A percentile compares a stretch with the other conserved stretches of the same genome.
Evolutionary conservation across 2,888 invertebrate genomes (phyloP).

Genomic region (Eulithis prunata): DNA sequence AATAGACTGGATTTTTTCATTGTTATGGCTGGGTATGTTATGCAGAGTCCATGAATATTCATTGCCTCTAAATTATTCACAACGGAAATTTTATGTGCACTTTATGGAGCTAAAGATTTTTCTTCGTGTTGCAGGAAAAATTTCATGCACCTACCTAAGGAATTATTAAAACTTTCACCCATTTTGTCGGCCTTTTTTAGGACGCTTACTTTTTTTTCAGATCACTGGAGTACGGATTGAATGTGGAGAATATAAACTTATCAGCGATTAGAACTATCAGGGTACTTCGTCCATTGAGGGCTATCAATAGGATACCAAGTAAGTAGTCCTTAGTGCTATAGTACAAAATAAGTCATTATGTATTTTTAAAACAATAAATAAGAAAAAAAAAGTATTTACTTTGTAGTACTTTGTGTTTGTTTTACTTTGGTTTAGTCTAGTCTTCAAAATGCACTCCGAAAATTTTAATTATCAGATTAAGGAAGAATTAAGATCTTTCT

Average conservation of each 20-base stretch:
- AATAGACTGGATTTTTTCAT: constrained; percentile 99
- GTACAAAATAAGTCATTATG: too few species aligned
- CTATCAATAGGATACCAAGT: constrained; percentile 99
- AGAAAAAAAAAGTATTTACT: too few species aligned
- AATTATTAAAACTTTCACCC: background rate
- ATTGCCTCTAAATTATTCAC: constrained; percentile 14
- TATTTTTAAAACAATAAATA: too few species aligned
- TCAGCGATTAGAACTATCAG: constrained; percentile 99
- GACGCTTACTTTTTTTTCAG: constrained; percentile 65
- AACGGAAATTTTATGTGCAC: constrained; percentile 3
- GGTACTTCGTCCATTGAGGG: constrained; percentile 97
- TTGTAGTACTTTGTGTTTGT: too few species aligned
- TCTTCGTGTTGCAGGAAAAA: background rate
- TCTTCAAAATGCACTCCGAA: too few species aligned
- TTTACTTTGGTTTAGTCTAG: too few species aligned
- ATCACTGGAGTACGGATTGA: constrained; percentile 94
- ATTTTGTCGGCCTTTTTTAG: background rate
- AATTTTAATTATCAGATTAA: too few species aligned
- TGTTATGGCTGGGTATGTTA: constrained; percentile 95
- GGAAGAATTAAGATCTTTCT: too few species aligned
- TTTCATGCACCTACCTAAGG: too few species aligned
- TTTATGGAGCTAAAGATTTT: constrained; percentile 4
- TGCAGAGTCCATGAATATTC: constrained; percentile 11
- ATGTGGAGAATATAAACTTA: constrained; percentile 98
- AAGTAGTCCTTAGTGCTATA: too few species aligned